phyloP scores from a whole-genome alignment of 2,797 vertebrate genomes.

The Odontamblyopus lacepedii region DNA sequence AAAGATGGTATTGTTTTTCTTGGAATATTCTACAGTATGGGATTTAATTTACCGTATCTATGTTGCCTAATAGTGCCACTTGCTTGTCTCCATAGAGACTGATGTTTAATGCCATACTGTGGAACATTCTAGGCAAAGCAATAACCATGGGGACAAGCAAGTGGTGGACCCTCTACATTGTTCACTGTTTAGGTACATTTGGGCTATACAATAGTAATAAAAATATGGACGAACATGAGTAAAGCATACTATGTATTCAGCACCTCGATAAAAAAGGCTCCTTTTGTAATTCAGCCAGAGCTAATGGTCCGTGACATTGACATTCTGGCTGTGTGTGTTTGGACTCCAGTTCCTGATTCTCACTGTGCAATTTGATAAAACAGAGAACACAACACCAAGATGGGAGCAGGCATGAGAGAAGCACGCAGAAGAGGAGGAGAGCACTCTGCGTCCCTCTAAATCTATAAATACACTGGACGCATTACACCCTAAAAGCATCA shows the following conservation, averaged over 20 bases:
- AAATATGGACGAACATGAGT: background rate
- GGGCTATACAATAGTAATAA: background rate
- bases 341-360: constrained; percentile 38
- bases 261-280: background rate
- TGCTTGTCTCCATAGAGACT: too few relatives aligned
- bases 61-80: too few relatives aligned
- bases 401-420: constrained; percentile 38
- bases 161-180: too few relatives aligned
- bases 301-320: constrained; percentile 27
- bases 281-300: constrained; percentile 8
- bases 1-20: too few relatives aligned
- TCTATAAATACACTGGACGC: constrained; percentile 76
- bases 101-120: too few relatives aligned
- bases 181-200: background rate
- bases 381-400: constrained; percentile 58
- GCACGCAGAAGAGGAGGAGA: constrained; percentile 23
- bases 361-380: constrained; percentile 44
- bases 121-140: too few relatives aligned
- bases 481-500: constrained; percentile 76
- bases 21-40: too few relatives aligned
- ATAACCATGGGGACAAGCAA: too few relatives aligned
- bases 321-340: constrained; percentile 26
- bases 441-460: constrained; percentile 61
- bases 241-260: background rate
- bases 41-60: too few relatives aligned